Percentiles rank a stretch among this genome's conserved stretches.
Evolutionary conservation across 2,888 invertebrate genomes (phyloP).

Genomic region (Galerucella calmariensis): DNA sequence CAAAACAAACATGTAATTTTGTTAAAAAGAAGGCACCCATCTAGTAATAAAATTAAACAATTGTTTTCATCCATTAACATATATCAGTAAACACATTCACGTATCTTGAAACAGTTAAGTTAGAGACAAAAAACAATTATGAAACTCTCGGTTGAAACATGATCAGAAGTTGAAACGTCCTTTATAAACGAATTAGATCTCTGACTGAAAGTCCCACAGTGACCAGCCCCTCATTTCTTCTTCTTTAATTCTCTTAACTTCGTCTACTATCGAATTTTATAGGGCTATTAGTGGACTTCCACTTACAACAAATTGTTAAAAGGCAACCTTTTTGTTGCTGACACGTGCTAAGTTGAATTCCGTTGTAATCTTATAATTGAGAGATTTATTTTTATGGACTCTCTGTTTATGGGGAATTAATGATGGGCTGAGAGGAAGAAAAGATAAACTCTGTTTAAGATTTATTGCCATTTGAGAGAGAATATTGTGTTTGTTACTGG

Average conservation of each 20-base stretch:
- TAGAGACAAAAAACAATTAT: constrained; percentile 20
- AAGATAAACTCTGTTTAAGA: no score
- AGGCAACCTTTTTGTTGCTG: constrained; percentile 37
- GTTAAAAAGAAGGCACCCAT: no score
- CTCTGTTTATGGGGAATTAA: not conserved
- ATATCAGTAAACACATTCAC: not conserved
- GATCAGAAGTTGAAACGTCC: constrained; percentile 27
- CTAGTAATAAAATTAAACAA: no score
- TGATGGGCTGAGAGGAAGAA: not conserved
- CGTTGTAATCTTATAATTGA: constrained; percentile 19
- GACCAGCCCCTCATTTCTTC: constrained; percentile 32
- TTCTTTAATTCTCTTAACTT: constrained; percentile 39
- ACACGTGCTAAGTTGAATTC: constrained; percentile 34
- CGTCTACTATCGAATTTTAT: constrained; percentile 34
- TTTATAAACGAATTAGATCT: constrained; percentile 29
- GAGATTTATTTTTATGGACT: constrained; percentile 25
- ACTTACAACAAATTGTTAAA: constrained; percentile 41
- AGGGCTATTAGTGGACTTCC: constrained; percentile 39
- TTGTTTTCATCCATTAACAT: no score
- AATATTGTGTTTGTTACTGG: no score
- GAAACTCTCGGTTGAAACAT: constrained; percentile 22
- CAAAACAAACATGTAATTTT: no score
- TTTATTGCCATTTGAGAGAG: no score
- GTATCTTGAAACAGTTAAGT: not conserved
- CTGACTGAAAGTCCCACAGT: constrained; percentile 23